Base-by-base conservation (phyloP, 2,797 vertebrate genomes). In the Sitta carolinensis region DNA sequence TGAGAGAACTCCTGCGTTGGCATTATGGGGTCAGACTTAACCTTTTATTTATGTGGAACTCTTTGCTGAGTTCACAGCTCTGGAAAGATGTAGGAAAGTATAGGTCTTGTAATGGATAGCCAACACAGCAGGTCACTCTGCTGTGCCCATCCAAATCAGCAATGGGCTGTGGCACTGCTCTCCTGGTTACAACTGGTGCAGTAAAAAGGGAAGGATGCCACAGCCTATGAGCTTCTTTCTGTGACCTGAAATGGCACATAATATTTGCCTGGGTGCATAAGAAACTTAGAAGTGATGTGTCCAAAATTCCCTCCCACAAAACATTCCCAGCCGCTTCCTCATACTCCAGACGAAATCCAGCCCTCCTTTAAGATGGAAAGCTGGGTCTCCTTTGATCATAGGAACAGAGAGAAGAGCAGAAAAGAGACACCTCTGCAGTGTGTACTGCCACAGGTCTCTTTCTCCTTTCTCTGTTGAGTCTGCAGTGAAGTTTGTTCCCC, bases 311-410 rank as follows among this genome's bases (percentile, higher is more conserved):
- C 87, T 97, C 87, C 93, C 78, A 89, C 76, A 68, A 92, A 89
- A 80, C 86, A 79, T 83, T 72, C 43, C 50, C 76, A 93, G 75
- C 90, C 87, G 87, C 89, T 95, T 96, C 95, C 95, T 95, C 94
- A 95, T 96, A 95, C 82, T 92, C 83, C 87, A 93, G 7, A 94
- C 42, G 5, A 93, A 94, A 88, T 95, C 89, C 93, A 93, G 62
- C 87, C 94, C 77, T 94, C 78, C 68, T 87, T 91, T 89, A 86
- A 73, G 84, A 91, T 94, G 94, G 94, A 94, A 95, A 84, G 87
- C 70, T 95, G 52, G 17, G 52, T 90, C 77, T 94, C 83, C 94
- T 96, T 96, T 96, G 95, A 96, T 96, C 85, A 57, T 73, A 95
- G 68, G 87, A 96, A 94, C 92, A 93, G 92, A 95, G 89, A 93